Evolutionary conservation across 53 echinoderm and acorn worm genomes (phyloP), one percentile per base, ranked within the genome.

Genomic region (Paelopatides confundens): DNA sequence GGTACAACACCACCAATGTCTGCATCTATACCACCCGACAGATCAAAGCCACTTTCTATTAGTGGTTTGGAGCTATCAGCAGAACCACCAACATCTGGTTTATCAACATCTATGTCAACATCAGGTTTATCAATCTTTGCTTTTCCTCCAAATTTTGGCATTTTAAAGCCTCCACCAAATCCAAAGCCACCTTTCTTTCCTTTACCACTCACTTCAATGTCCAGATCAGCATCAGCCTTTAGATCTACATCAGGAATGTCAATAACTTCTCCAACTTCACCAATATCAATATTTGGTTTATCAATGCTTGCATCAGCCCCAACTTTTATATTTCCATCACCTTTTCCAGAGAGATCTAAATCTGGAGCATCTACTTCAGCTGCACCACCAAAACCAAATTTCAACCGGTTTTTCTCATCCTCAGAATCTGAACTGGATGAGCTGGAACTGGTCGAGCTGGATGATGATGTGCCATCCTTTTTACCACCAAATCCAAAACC

Each of bases 401-500:
- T 66, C 35, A 86, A 36, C 63, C 83, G 86, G 5, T 58, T 48
- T 15, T 54, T 47, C 10, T 70, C 83, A 63, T 74, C 90, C 64
- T 89, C 89, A 91, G 76, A 39, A 52, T 50, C 87, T 31, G 50
- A 63, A 24, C 65, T 65, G 11, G 84, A 83, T n/a, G 47, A 81
- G 34, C 52, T 52, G 17, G 51, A 37, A 5, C 28, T 37, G 17
- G 37, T 8, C 8, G 78, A 78, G 39, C 38, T 28, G 30, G 43
- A 35, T 31, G 81, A 82, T 51, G 67, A 51, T 37, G 81, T 65
- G 38, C 65, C 51, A 81, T 82, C 65, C 40, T 65, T 50, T 69
- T 88, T 87, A 1, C 92, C 89, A 17, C 94, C 94, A 78, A 94
- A 94, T 65, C 90, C 89, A 87, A 94, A 94, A 62, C 90, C 89